These are phyloP conservation scores for Phacellophora camtschatica DNA, from an alignment of 30 jellyfish, hydroid and myxozoan species.

Conservation along the genomic window DNA sequence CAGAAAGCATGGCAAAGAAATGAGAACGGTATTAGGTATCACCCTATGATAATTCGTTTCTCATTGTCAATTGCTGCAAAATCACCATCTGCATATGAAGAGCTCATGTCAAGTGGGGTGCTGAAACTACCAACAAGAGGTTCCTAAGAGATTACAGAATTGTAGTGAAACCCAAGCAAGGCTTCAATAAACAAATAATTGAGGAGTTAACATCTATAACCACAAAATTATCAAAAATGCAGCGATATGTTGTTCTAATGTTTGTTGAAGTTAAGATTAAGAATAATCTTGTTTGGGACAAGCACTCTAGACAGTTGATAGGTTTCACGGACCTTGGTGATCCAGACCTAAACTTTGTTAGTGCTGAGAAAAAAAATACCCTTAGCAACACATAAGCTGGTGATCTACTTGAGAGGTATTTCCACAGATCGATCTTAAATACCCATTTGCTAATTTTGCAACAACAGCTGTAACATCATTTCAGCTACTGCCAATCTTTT, in stretches of 20 bases:
- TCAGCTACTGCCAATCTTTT: slow-evolving; percentile 56
- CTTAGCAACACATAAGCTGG: slow-evolving; percentile 70
- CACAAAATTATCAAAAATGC: not conserved
- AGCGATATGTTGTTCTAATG: slow-evolving; percentile 17
- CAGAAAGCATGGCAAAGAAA: slow-evolving; percentile 20
- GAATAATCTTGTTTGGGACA: slow-evolving; percentile 59
- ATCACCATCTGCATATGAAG: slow-evolving; percentile 57
- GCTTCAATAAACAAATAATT: slow-evolving; percentile 37
- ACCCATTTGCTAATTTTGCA: slow-evolving; percentile 60
- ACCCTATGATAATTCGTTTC: slow-evolving; percentile 38
- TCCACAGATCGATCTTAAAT: slow-evolving; percentile 54
- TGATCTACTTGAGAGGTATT: slow-evolving; percentile 49
- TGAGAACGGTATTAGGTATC: slow-evolving; percentile 23
- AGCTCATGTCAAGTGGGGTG: slow-evolving; percentile 43
- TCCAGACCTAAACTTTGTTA: slow-evolving; percentile 49
- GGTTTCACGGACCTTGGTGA: slow-evolving; percentile 80
- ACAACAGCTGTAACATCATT: slow-evolving; percentile 53
- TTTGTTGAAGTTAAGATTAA: slow-evolving; percentile 38
- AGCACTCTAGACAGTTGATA: slow-evolving; percentile 54
- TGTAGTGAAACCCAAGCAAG: slow-evolving; percentile 27
- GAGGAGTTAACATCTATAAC: slow-evolving; percentile 35
- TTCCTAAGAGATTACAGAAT: slow-evolving; percentile 41
- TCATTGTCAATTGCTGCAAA: slow-evolving; percentile 36
- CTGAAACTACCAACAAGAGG: slow-evolving; percentile 42
- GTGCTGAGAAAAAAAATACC: slow-evolving; percentile 40